phyloP scores from a whole-genome alignment of 1,140 invertebrate species.

The Heliconius melpomene region DNA sequence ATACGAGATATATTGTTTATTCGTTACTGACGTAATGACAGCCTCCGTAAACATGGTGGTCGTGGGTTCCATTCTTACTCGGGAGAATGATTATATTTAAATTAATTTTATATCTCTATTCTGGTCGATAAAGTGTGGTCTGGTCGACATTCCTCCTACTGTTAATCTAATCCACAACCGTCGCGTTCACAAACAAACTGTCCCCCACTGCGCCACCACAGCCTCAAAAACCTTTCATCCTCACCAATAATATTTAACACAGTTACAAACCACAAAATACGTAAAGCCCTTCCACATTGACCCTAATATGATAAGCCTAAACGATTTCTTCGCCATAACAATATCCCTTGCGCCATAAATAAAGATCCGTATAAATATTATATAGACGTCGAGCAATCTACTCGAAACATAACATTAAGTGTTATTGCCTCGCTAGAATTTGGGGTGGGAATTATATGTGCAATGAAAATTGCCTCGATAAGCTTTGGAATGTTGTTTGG shows the following conservation, averaged over 20 bases:
- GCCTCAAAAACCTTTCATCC: too few species aligned
- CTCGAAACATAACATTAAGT: conserved; percentile 55
- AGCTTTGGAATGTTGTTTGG: not conserved
- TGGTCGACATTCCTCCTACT: too few species aligned
- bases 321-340: conserved; percentile 55
- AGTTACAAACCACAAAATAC: conserved; percentile 44
- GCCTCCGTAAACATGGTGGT: too few species aligned
- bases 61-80: too few species aligned
- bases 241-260: not conserved
- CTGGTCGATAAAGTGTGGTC: too few species aligned
- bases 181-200: not conserved
- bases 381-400: conserved; percentile 61
- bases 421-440: conserved; percentile 48
- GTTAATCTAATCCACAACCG: not conserved
- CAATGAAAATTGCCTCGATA: conserved; percentile 29
- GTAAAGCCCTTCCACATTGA: conserved; percentile 37
- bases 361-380: conserved; percentile 59
- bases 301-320: conserved; percentile 55
- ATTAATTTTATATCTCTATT: too few species aligned
- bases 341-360: conserved; percentile 61
- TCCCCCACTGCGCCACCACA: too few species aligned
- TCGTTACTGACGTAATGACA: too few species aligned
- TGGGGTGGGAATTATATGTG: conserved; percentile 39
- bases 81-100: too few species aligned
- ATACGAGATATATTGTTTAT: too few species aligned